Conservation (phyloP, 92 coral and sea anemone species). For the Bergia puertoricense region DNA sequence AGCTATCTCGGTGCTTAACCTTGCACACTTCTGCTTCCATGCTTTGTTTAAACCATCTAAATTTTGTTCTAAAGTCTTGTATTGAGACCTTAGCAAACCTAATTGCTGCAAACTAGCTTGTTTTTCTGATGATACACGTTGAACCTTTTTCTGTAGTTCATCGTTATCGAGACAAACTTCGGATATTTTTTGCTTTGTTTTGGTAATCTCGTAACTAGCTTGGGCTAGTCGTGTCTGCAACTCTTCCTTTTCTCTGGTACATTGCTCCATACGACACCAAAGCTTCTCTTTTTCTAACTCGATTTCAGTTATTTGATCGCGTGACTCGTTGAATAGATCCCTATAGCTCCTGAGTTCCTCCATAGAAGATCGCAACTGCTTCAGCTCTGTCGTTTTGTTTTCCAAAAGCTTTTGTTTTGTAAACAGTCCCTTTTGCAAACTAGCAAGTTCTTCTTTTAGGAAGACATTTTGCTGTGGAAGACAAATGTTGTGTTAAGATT, state of each 20-base stretch:
- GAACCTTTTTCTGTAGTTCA: not conserved
- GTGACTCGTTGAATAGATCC: slow-evolving; percentile 33
- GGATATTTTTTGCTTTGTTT: slow-evolving; percentile 12
- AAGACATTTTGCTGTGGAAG: slow-evolving; percentile 33
- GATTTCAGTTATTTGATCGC: slow-evolving; percentile 32
- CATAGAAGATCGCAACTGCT: slow-evolving; percentile 16
- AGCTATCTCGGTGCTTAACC: not conserved
- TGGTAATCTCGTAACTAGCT: not conserved
- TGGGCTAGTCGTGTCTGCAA: not conserved
- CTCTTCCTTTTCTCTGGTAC: not conserved
- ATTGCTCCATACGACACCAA: not conserved
- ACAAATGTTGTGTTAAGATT: not conserved
- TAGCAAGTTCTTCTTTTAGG: slow-evolving; percentile 35
- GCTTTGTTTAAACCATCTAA: not conserved
- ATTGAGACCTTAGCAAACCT: not conserved
- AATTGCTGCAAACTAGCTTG: slow-evolving; percentile 13
- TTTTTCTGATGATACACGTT: slow-evolving; percentile 9
- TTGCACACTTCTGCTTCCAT: slow-evolving; percentile 26
- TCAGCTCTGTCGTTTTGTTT: slow-evolving; percentile 20
- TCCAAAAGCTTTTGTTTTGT: slow-evolving; percentile 36
- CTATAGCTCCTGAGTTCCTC: slow-evolving; percentile 29
- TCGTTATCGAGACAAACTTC: not conserved
- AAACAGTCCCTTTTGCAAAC: slow-evolving; percentile 33
- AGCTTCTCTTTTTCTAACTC: slow-evolving; percentile 10
- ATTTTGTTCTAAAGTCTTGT: not conserved